Evolutionary conservation across 1,140 invertebrate genomes (phyloP).

Genomic region (Thaumatotibia leucotreta): DNA sequence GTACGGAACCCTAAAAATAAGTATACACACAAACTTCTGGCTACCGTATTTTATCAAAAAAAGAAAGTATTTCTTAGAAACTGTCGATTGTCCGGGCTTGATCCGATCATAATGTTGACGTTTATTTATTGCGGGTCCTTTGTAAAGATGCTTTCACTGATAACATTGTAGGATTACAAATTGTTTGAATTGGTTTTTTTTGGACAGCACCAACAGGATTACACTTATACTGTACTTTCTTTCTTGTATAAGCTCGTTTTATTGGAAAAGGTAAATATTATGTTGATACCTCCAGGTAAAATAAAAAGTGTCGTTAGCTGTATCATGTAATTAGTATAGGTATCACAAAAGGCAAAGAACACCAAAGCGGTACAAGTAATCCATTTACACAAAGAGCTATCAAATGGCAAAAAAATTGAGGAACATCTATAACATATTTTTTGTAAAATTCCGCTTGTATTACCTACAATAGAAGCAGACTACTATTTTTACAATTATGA

Average conservation of each 20-base stretch:
- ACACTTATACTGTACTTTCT: background rate
- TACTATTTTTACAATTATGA: too few species aligned
- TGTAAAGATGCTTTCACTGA: conserved; percentile 3
- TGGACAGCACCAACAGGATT: background rate
- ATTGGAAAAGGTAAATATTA: background rate
- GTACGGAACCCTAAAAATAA: background rate
- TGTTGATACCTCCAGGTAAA: too few species aligned
- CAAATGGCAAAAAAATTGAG: too few species aligned
- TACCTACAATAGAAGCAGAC: too few species aligned
- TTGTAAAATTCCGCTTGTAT: too few species aligned
- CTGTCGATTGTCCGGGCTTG: background rate
- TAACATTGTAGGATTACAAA: conserved; percentile 10
- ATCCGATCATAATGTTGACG: background rate
- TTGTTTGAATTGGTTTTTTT: background rate
- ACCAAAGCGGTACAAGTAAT: too few species aligned
- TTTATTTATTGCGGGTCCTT: conserved; percentile 9
- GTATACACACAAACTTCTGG: background rate
- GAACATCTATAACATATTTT: too few species aligned
- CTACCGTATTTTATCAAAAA: background rate
- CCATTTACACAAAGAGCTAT: too few species aligned
- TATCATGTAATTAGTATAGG: too few species aligned
- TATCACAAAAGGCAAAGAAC: too few species aligned
- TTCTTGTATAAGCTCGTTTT: background rate
- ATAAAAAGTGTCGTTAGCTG: too few species aligned
- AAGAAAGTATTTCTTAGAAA: conserved; percentile 4